Conservation (phyloP, 2,113 vertebrate species). For the Sula dactylatra region DNA sequence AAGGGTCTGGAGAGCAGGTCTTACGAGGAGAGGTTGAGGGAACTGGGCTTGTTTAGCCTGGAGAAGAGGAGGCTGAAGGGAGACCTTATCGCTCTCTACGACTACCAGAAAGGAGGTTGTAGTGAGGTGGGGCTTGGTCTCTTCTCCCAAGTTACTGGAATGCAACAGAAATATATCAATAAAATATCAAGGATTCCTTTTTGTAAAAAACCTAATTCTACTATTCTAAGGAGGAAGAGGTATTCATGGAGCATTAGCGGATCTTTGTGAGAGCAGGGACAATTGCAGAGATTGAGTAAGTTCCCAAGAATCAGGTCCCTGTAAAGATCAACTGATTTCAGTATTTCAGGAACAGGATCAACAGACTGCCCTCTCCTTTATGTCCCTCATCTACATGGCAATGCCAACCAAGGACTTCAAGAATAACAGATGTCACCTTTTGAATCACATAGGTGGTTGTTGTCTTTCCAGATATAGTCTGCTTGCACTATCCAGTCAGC, state of each 20-base stretch:
- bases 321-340: background rate
- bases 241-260: background rate
- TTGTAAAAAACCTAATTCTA: background rate
- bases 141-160: too few species aligned
- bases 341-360: background rate
- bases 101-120: too few species aligned
- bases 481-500: background rate
- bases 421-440: background rate
- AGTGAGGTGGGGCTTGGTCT: too few species aligned
- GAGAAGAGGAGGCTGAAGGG: too few species aligned
- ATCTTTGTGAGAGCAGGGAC: background rate
- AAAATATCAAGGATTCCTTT: background rate
- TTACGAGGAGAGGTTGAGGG: too few species aligned
- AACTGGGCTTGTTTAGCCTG: too few species aligned
- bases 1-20: too few species aligned
- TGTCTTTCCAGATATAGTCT: background rate
- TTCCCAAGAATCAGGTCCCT: background rate
- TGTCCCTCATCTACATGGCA: background rate
- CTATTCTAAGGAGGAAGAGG: background rate
- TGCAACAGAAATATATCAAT: background rate
- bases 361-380: background rate
- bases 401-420: background rate
- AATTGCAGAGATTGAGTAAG: background rate
- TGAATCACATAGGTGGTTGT: background rate
- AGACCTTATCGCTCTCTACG: too few species aligned